Base-by-base conservation (phyloP, 1,140 invertebrate species). In the Whitmania pigra region DNA sequence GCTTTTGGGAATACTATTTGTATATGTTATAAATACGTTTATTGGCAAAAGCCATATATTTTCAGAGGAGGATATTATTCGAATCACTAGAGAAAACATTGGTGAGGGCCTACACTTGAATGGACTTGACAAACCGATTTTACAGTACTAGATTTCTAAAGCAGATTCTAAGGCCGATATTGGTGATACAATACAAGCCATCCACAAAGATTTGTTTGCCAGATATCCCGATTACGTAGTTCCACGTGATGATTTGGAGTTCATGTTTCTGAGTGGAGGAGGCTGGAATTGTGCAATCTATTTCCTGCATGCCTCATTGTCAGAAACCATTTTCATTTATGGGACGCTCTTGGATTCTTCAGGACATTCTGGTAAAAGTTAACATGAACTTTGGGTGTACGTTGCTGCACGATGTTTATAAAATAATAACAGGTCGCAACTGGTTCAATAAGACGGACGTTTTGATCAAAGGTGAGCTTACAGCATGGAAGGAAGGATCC, bases 281-380 rank as follows among this genome's bases (percentile, higher is more conserved):
- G 82, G 82, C 0, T 82, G 80, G 80, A 82, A 82, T 80, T 80
- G 80, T 0, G 76, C 76, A 25, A 79, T 82, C 73, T 79, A 75
- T 69, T 54, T 82, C 3, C 74, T 83, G 5, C 80, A 83, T 74
- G 81, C 80, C 13, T 83, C 82, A 2, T 25, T 82, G 0, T 81
- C 82, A 27, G 82, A 83, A 69, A 81, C 81, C 74, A 77, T 83
- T 6, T 72, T 82, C n/a, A 78, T 83, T 40, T 83, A 81, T 75
- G 81, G 80, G 0, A 81, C 80, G 20, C 79, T 78, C n/a, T 71
- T 82, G 5, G 77, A 82, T 49, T 82, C 80, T 0, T 75, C 76
- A 67, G 81, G 81, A 29, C 80, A 82, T 75, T 82, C 80, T 75
- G 80, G 81, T 80, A 76, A 72, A 25, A 43, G 31, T 25, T 66